These are phyloP conservation scores for Lycaon pictus DNA, from an alignment of 2,113 vertebrate genomes.

Conservation along the genomic window DNA sequence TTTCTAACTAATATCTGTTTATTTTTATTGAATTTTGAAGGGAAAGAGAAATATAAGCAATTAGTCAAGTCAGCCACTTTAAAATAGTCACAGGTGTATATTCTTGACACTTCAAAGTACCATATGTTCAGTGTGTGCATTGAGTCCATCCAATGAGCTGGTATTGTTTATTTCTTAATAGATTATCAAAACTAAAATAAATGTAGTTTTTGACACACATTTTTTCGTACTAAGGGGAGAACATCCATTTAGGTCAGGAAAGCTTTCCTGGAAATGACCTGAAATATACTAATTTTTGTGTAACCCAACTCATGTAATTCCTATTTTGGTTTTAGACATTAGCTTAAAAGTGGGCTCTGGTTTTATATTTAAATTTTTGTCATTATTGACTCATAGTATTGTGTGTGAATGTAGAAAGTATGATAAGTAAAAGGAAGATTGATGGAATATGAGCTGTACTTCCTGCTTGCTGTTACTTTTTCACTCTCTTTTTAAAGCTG, in stretches of 20 bases:
- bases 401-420: background rate
- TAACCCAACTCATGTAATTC: background rate
- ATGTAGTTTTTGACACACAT: background rate
- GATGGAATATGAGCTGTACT: background rate
- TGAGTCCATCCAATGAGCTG: background rate
- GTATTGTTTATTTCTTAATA: background rate
- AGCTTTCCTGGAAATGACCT: background rate
- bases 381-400: background rate
- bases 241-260: background rate
- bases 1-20: background rate
- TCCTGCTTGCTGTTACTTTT: background rate
- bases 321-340: background rate
- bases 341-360: background rate
- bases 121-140: background rate
- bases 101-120: background rate
- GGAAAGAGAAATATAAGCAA: background rate
- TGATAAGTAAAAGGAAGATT: background rate
- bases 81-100: background rate
- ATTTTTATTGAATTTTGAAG: slow-evolving; percentile 30
- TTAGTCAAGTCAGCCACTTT: background rate
- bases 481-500: background rate
- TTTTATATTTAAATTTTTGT: background rate
- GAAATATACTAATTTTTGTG: background rate
- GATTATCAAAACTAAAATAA: background rate
- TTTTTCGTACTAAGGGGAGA: background rate